A percentile compares a stretch with the other conserved stretches of the same genome.
Conservation (phyloP, 2,113 vertebrate species). For the Scomber scombrus region DNA sequence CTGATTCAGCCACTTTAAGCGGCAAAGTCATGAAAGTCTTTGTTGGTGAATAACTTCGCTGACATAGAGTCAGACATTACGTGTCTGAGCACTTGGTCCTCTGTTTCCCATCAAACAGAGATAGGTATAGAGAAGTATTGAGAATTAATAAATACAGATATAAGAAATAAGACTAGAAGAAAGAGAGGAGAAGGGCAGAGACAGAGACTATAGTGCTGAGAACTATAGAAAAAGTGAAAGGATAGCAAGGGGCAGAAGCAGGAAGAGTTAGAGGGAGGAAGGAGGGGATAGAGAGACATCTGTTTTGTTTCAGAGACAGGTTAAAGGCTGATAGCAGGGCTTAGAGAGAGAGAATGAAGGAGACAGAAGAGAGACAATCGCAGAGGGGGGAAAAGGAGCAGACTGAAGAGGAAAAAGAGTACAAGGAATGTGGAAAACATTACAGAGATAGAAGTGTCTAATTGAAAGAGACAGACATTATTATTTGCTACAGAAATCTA, state of each 20-base stretch:
- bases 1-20: slow-evolving; percentile 12
- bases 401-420: slow-evolving; percentile 39
- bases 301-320: slow-evolving; percentile 77
- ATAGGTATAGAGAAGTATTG: slow-evolving; percentile 1
- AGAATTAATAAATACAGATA: background rate
- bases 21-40: slow-evolving; percentile 41
- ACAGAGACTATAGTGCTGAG: slow-evolving; percentile 20
- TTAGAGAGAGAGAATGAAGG: slow-evolving; percentile 45
- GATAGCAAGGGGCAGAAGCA: slow-evolving; percentile 47
- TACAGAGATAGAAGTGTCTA: slow-evolving; percentile 63
- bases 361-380: slow-evolving; percentile 43
- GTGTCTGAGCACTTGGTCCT: slow-evolving; percentile 18
- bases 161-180: background rate
- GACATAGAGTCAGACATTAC: slow-evolving; percentile 48
- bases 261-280: slow-evolving; percentile 67
- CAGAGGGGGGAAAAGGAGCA: slow-evolving; percentile 32
- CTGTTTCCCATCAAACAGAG: slow-evolving; percentile 38
- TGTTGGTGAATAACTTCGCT: slow-evolving; percentile 33
- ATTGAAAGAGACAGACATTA: slow-evolving; percentile 71
- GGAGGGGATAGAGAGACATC: slow-evolving; percentile 68
- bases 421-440: slow-evolving; percentile 67
- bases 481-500: slow-evolving; percentile 58
- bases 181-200: slow-evolving; percentile 14
- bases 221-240: slow-evolving; percentile 44
- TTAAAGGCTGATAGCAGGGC: slow-evolving; percentile 70